Base-by-base conservation (phyloP, 2,113 vertebrate genomes). In the Hyperopisus bebe region DNA sequence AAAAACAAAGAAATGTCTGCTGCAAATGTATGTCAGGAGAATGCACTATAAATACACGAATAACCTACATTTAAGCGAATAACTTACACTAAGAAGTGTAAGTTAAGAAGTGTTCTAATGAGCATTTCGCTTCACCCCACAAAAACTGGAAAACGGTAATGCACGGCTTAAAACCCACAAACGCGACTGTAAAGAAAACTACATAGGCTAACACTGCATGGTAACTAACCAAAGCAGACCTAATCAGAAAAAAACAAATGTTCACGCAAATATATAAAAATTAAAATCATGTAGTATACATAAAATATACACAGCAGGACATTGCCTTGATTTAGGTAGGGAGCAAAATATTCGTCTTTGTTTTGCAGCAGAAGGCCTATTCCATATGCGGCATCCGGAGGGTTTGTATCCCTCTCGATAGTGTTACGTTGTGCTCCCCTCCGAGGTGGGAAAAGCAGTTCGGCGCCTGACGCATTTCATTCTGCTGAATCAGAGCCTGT, bases 401-500 rank as follows among this genome's bases (percentile, higher is more conserved):
- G 91, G 90, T 77, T 91, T 88, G 89, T 93, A 89, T 91, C 94
- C 94, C 94, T 92, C n/a, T 10, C 35, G 85, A 77, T 66, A 31
- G 44, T 88, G 85, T 50, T 51, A 31, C n/a, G 66, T 17, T 35
- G 46, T 17, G 21, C 24, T n/a, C 84, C 48, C 85, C 85, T n/a
- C 47, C 13, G 48, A 55, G 87, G 90, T 91, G 62, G 87, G 84
- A 89, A 74, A 91, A 91, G 93, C 87, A 87, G 92, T 93, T 92
- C 90, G 92, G 92, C 92, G 92, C 92, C 90, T 91, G 91, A 94
- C 91, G 93, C 92, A 93, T 94, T 95, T 92, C 93, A 92, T 91
- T 94, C 92, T 62, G 92, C 94, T 94, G 94, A 94, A 93, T 90
- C 88, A 91, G 92, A 87, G 94, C 94, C 93, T 94, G 94, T 95